These are phyloP conservation scores for Oceanites oceanicus DNA, from an alignment of 2,113 vertebrate species.

Conservation along the genomic window DNA sequence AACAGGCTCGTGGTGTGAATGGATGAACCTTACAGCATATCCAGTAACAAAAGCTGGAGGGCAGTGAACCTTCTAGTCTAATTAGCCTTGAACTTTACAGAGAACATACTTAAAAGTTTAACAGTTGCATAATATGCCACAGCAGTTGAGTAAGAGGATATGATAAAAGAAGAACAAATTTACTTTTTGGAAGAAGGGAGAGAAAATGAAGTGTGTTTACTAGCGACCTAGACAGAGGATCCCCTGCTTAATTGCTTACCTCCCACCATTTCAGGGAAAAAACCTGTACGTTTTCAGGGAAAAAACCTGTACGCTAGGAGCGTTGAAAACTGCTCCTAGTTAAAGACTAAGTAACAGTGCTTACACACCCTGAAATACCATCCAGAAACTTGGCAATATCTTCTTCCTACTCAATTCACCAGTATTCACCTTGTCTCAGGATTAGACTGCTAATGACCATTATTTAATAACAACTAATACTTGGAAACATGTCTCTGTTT, in stretches of 20 bases:
- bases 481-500: background rate
- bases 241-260: background rate
- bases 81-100: background rate
- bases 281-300: background rate
- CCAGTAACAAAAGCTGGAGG: background rate
- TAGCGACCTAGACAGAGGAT: background rate
- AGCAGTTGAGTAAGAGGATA: background rate
- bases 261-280: background rate
- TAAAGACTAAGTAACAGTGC: background rate
- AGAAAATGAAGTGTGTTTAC: background rate
- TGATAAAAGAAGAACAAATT: background rate
- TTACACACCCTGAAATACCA: background rate
- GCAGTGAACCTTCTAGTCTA: background rate
- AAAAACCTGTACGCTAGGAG: background rate
- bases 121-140: background rate
- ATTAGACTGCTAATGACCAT: background rate
- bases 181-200: background rate
- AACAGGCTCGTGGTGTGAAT: background rate
- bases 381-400: background rate
- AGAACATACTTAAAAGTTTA: background rate
- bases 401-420: background rate
- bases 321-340: background rate
- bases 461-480: background rate
- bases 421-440: background rate
- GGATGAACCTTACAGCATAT: background rate